phyloP scores from a whole-genome alignment of 2,888 invertebrate genomes.

The Dynastes hyllus region DNA sequence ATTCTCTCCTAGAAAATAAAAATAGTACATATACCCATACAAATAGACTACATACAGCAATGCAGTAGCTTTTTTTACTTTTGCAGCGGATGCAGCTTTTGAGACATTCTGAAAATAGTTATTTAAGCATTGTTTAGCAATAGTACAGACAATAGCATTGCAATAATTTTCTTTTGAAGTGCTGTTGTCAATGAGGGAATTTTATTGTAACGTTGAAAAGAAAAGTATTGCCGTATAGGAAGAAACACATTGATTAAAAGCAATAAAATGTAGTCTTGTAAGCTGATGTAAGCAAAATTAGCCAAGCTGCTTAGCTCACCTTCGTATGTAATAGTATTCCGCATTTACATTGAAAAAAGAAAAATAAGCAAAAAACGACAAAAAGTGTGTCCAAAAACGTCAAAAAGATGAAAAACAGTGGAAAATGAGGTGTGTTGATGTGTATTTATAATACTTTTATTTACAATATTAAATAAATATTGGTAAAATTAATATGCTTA shows the following conservation, averaged over 20 bases:
- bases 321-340: conserved; percentile 43
- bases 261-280: conserved; percentile 31
- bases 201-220: conserved; percentile 15
- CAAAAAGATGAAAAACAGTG: conserved; percentile 17
- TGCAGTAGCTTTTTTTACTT: conserved; percentile 56
- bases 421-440: conserved; percentile 35
- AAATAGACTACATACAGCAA: conserved; percentile 15
- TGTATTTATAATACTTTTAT: conserved; percentile 49
- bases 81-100: conserved; percentile 58
- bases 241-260: conserved; percentile 41
- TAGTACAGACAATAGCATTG: conserved; percentile 1
- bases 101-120: conserved; percentile 58
- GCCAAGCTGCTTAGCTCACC: conserved; percentile 51
- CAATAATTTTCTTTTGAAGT: conserved; percentile 41
- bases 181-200: background rate
- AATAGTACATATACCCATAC: background rate
- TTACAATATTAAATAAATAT: conserved; percentile 51
- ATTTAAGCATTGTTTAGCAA: conserved; percentile 53
- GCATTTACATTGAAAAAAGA: conserved; percentile 45
- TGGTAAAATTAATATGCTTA: conserved; percentile 49
- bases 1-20: conserved; percentile 8
- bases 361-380: conserved; percentile 44
- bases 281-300: conserved; percentile 47
- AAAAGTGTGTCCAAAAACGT: conserved; percentile 42
- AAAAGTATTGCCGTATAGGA: conserved; percentile 25